Percentiles rank a stretch among this genome's conserved stretches.
phyloP scores from a whole-genome alignment of 1,140 invertebrate species.

The Oreohelix idahoensis region DNA sequence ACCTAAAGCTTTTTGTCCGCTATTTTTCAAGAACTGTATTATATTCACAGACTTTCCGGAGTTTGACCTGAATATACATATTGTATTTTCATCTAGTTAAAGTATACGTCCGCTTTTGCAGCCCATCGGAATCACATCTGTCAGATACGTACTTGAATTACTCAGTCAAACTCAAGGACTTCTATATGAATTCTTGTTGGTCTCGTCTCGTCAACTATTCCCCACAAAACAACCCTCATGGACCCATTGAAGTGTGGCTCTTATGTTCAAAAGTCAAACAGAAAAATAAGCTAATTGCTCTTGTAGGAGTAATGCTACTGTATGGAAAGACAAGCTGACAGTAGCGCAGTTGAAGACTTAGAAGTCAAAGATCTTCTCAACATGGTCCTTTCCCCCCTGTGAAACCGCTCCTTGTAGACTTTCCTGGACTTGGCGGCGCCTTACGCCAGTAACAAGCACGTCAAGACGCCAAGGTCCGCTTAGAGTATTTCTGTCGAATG shows the following conservation, averaged over 20 bases:
- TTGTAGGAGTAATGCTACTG: background rate
- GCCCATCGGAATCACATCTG: background rate
- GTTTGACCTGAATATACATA: too few species aligned
- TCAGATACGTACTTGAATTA: background rate
- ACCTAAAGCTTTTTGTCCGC: too few species aligned
- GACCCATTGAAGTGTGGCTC: background rate
- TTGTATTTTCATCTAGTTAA: too few species aligned
- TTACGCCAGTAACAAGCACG: background rate
- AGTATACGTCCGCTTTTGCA: too few species aligned
- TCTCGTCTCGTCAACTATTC: background rate
- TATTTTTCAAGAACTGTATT: too few species aligned
- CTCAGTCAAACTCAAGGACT: background rate
- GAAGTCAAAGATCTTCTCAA: background rate
- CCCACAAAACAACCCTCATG: background rate
- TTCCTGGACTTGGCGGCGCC: background rate
- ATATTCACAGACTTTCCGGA: too few species aligned
- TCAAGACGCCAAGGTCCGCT: background rate
- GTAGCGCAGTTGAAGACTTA: background rate
- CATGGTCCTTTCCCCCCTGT: background rate
- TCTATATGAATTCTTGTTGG: background rate
- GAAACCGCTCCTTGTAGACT: background rate
- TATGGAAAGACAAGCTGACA: background rate
- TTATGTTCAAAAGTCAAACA: background rate
- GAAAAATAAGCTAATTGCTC: background rate
- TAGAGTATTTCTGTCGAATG: background rate